Conservation (phyloP, 2,888 invertebrate species). For the Tupiocoris notatus region DNA sequence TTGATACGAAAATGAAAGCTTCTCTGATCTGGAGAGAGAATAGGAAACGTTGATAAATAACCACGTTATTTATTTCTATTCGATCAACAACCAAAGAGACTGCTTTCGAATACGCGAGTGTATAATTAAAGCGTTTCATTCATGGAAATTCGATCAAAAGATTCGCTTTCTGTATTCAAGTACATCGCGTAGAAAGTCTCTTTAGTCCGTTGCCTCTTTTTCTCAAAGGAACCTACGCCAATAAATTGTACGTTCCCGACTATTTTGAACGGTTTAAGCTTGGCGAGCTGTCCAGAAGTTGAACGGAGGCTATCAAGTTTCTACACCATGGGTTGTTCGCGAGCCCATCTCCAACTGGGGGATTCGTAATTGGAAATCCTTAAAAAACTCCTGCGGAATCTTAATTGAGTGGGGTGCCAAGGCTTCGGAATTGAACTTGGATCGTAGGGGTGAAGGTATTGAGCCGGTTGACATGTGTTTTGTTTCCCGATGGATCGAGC, state of each 20-base stretch:
- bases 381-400: slow-evolving; percentile 23
- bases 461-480: slow-evolving; percentile 34
- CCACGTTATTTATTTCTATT: no score
- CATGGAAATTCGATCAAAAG: no score
- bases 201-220: no score
- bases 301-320: neutral
- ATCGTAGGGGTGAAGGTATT: neutral
- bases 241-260: neutral
- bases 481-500: slow-evolving; percentile 27
- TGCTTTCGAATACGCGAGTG: no score
- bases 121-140: no score
- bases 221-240: neutral
- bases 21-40: no score
- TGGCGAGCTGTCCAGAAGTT: neutral
- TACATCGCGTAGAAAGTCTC: no score
- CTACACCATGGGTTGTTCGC: neutral
- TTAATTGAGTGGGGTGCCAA: slow-evolving; percentile 27
- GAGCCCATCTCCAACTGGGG: neutral
- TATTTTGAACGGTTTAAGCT: neutral
- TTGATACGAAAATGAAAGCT: no score
- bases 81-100: no score
- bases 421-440: neutral
- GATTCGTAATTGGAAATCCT: slow-evolving; percentile 28
- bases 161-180: no score
- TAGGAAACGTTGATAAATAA: no score